Percentiles rank a stretch among this genome's conserved stretches.
Conservation (phyloP, 1,140 invertebrate genomes). For the Pygmarrhopalites habei region DNA sequence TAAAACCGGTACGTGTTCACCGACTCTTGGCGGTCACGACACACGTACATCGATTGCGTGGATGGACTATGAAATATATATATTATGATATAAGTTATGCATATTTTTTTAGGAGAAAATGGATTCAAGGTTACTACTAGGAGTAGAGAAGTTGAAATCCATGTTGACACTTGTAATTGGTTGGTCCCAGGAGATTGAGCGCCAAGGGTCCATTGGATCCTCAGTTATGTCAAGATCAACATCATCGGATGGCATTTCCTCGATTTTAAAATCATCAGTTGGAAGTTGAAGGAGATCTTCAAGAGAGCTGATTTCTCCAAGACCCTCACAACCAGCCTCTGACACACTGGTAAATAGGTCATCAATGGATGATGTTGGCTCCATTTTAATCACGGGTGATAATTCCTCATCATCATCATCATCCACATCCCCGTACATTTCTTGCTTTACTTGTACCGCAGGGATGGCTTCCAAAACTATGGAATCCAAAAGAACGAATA, state of each 20-base stretch:
- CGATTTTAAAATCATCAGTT: slow-evolving; percentile 55
- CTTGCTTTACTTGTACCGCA: slow-evolving; percentile 4
- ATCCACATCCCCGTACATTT: neutral
- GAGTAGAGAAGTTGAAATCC: slow-evolving; percentile 33
- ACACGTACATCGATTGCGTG: too few species aligned
- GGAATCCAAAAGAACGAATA: neutral
- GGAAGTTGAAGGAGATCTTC: slow-evolving; percentile 53
- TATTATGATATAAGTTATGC: neutral
- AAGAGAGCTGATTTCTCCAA: slow-evolving; percentile 67
- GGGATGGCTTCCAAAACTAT: slow-evolving; percentile 37
- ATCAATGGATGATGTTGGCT: slow-evolving; percentile 10
- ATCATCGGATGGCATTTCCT: slow-evolving; percentile 40
- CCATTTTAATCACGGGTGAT: neutral
- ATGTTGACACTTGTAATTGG: slow-evolving; percentile 24
- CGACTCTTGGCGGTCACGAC: too few species aligned
- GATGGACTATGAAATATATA: too few species aligned
- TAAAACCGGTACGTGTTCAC: too few species aligned
- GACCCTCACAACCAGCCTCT: slow-evolving; percentile 31
- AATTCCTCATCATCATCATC: neutral
- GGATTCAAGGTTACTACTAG: slow-evolving; percentile 17
- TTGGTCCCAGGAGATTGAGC: slow-evolving; percentile 28
- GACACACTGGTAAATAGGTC: slow-evolving; percentile 24
- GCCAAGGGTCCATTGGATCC: slow-evolving; percentile 37
- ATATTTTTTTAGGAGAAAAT: neutral
- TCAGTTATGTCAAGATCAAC: slow-evolving; percentile 20